Base-by-base conservation (phyloP, 2,888 invertebrate genomes). In the Drosophila barbarae region DNA sequence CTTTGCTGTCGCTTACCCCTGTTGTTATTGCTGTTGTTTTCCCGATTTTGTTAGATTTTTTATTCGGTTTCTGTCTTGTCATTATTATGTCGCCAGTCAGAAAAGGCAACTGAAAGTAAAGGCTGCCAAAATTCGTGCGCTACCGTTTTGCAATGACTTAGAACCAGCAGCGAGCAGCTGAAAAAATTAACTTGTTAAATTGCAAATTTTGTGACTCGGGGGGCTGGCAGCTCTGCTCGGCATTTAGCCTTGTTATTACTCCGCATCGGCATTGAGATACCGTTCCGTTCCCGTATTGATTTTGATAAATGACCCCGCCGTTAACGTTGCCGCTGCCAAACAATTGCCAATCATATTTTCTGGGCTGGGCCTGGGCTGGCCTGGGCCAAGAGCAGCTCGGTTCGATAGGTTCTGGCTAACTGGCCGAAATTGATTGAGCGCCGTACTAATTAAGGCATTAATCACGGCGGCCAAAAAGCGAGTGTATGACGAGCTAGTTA, bases 161-260 rank as follows among this genome's bases (percentile, higher is more conserved):
- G 83, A 76, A 71, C 69, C 69, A 59, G 60, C 71, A 63, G 57
- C 32, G 69, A 21, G 70, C 54, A 72, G 58, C 63, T 64, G 63
- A 74, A 76, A 73, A 84, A 84, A 85, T 85, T 86, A 86, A 84
- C 84, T 85, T 86, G 84, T 85, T 86, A 84, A 86, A 85, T 86
- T 86, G 85, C 81, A 85, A 86, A 85, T 85, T 83, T 77, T 63
- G 46, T 72, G 66, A 49, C 69, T 76, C 61, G 64, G 52, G 73
- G 70, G 67, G 69, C 57, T 81, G 60, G 41, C 61, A 42, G 65
- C 53, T 38, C 53, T 59, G 69, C 60, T 68, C 65, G 72, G 66
- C 59, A 77, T 77, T 59, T 63, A 57, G 68, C 69, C 70, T 73
- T 68, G 59, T 73, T 75, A 60, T 67, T 67, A 61, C 68, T 68